phyloP scores from a whole-genome alignment of 2,888 invertebrate genomes.

The Agonum fuliginosum region DNA sequence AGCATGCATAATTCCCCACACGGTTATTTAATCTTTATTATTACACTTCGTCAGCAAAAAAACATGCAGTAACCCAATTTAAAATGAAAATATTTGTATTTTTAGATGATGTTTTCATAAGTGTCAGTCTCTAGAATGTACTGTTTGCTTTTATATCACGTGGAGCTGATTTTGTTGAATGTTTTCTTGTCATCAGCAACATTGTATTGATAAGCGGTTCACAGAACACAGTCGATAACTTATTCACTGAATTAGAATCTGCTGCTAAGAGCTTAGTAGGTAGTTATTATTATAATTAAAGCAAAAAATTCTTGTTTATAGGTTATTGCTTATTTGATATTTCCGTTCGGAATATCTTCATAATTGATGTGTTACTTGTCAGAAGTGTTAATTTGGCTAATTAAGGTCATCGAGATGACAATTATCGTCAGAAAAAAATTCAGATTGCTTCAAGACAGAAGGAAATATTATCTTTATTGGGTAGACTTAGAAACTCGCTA shows the following conservation, averaged over 20 bases:
- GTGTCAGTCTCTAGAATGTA: background rate
- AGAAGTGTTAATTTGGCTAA: background rate
- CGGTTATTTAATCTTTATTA: constrained; percentile 21
- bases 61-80: constrained; percentile 2
- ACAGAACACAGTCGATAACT: background rate
- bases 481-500: too few species aligned
- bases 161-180: background rate
- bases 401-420: too few species aligned
- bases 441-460: too few species aligned
- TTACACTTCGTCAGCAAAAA: constrained; percentile 1
- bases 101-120: constrained; percentile 19
- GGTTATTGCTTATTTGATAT: background rate
- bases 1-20: constrained; percentile 10
- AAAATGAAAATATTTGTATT: constrained; percentile 37
- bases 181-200: constrained; percentile 7
- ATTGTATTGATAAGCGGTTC: constrained; percentile 24
- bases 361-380: too few species aligned
- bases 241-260: background rate
- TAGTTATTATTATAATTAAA: background rate
- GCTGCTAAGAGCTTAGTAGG: background rate
- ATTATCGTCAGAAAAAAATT: too few species aligned
- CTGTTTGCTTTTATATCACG: constrained; percentile 14
- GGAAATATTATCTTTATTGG: too few species aligned
- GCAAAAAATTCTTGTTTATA: background rate
- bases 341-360: constrained; percentile 12